These are phyloP conservation scores for Cecropterus lyciades DNA, from an alignment of 1,140 invertebrate genomes.

Conservation along the genomic window DNA sequence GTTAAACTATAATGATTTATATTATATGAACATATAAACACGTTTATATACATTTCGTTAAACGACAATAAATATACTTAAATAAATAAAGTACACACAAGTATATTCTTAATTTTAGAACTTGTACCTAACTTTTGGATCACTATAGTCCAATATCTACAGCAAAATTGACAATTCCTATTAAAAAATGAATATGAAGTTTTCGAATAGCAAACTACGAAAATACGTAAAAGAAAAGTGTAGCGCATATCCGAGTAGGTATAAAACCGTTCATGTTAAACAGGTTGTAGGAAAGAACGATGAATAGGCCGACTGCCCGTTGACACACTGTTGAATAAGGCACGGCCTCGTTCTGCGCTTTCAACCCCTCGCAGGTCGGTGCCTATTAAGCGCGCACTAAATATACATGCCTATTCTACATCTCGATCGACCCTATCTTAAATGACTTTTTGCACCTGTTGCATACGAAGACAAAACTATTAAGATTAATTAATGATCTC, in stretches of 20 bases:
- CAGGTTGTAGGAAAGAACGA: slow-evolving; percentile 51
- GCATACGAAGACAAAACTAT: slow-evolving; percentile 13
- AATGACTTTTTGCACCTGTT: slow-evolving; percentile 36
- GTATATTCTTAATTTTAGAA: not conserved
- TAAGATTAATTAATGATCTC: not conserved
- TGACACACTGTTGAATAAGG: slow-evolving; percentile 71
- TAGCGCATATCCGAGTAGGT: slow-evolving; percentile 22
- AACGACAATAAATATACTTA: not conserved
- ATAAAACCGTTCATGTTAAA: slow-evolving; percentile 46
- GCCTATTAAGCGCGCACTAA: slow-evolving; percentile 44
- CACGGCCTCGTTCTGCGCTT: slow-evolving; percentile 66
- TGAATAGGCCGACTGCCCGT: slow-evolving; percentile 67
- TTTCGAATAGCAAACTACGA: not conserved
- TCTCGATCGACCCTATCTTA: slow-evolving; percentile 32
- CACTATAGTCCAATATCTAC: not conserved
- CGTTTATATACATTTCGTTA: not conserved
- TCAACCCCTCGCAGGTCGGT: slow-evolving; percentile 49
- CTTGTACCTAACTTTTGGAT: not conserved
- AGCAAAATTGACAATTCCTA: not conserved
- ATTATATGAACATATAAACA: too few species aligned
- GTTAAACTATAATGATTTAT: too few species aligned
- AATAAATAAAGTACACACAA: not conserved
- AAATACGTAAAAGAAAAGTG: slow-evolving; percentile 16
- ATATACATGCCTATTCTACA: slow-evolving; percentile 41
- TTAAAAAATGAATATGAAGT: not conserved